phyloP scores from a whole-genome alignment of 1,140 invertebrate species.

The Sipha flava region DNA sequence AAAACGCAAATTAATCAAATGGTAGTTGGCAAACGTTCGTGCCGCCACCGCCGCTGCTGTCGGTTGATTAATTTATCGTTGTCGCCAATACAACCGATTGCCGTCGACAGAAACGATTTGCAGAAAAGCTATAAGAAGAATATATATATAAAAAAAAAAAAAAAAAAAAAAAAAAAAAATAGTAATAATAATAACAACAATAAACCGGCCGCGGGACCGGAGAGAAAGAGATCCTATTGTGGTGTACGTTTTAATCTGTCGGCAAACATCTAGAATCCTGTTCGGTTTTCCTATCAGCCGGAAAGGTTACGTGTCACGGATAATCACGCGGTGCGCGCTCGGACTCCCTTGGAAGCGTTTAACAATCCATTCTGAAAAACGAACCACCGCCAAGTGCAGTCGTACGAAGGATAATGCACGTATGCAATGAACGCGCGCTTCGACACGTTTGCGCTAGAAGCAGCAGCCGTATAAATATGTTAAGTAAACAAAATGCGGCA shows the following conservation, averaged over 20 bases:
- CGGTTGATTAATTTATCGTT: slow-evolving; percentile 16
- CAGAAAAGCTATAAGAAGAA: background rate
- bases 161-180: background rate
- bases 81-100: background rate
- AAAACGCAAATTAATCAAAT: background rate
- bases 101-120: slow-evolving; percentile 9
- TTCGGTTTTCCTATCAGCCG: no score
- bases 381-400: no score
- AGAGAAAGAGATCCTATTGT: no score
- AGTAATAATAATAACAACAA: background rate
- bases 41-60: background rate
- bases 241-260: no score
- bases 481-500: background rate
- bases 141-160: background rate
- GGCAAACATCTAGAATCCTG: no score
- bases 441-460: background rate
- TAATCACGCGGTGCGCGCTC: no score
- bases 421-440: no score
- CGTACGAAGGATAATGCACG: no score
- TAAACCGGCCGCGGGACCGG: background rate
- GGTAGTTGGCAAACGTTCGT: slow-evolving; percentile 11
- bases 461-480: background rate
- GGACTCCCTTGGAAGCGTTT: no score
- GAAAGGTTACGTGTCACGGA: no score
- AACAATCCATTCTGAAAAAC: no score